Evolutionary conservation across 1,140 invertebrate genomes (phyloP), one percentile per base, ranked within the genome.

Genomic region (Aradophagus sp.): DNA sequence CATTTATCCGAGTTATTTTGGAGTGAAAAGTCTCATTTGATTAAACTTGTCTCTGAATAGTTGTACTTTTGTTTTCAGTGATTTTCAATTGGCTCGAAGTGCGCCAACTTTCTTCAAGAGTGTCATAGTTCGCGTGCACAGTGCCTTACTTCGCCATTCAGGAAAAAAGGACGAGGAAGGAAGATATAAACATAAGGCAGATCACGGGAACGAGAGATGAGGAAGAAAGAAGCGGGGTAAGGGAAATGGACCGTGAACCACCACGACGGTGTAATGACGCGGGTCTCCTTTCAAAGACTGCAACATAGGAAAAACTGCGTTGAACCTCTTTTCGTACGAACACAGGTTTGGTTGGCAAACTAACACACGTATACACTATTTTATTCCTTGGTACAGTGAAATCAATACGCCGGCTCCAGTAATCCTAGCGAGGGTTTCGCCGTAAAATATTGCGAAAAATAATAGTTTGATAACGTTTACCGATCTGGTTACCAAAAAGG

Each of bases 221-320:
- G 34, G 70, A 50, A 26, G 44, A 66, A 44, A 45, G 41, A 44
- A 74, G 74, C 65, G 74, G 58, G 72, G 77, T 58, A 68, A 74
- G 76, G 75, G 80, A 82, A 85, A 85, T 86, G 83, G 83, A 71
- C 82, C 83, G 80, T 84, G 81, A 84, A 84, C 80, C 77, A 78
- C 80, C 76, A 76, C 80, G 69, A 76, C 74, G 78, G 74, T 79
- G 82, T 85, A 86, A 86, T 86, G 84, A 86, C 79, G 84, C 84
- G 83, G 79, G 77, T 84, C 84, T 85, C 80, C 78, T 85, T 86
- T 85, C 83, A 84, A 84, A 85, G 84, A 85, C 85, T 85, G 82
- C 84, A 85, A 84, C 82, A 80, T 77, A 81, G 82, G 80, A 85
- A 85, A 85, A 83, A 80, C 82, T 80, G 70, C 65, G 70, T 70